A percentile compares a stretch with the other conserved stretches of the same genome.
phyloP scores from a whole-genome alignment of 2,888 invertebrate species.

The Steromphala cineraria region DNA sequence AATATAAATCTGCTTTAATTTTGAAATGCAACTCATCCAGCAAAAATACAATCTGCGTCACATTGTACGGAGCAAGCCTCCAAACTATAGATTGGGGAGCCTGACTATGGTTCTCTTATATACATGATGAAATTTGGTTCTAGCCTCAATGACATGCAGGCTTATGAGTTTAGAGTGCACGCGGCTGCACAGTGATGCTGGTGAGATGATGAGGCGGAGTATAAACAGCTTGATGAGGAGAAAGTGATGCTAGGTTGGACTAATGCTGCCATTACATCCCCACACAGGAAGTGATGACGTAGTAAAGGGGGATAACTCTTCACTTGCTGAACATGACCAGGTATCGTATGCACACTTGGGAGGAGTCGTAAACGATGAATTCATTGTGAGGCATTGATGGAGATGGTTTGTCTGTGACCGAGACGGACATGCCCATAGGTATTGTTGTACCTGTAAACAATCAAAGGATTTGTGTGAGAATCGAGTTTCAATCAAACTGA shows the following conservation, averaged over 20 bases:
- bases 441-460: conserved; percentile 58
- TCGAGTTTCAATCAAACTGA: background rate
- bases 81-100: too few relatives aligned
- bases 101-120: too few relatives aligned
- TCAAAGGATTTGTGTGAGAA: conserved; percentile 6
- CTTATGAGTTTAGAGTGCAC: too few relatives aligned
- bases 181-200: too few relatives aligned
- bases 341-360: conserved; percentile 71
- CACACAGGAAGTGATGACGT: background rate
- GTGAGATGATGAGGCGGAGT: too few relatives aligned
- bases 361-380: conserved; percentile 71
- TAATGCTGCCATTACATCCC: conserved; percentile 7
- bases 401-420: conserved; percentile 36
- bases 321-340: conserved; percentile 68
- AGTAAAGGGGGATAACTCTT: background rate
- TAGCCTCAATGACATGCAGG: too few relatives aligned
- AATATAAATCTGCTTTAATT: too few relatives aligned
- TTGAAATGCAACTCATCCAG: too few relatives aligned
- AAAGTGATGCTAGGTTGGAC: background rate
- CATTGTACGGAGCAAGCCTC: too few relatives aligned
- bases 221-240: too few relatives aligned
- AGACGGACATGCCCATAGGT: conserved; percentile 59
- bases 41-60: too few relatives aligned
- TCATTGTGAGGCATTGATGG: conserved; percentile 62
- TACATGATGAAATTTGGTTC: too few relatives aligned